Evolutionary conservation across 2,797 vertebrate species (phyloP).

Genomic region (Ctenosaura bakeri): DNA sequence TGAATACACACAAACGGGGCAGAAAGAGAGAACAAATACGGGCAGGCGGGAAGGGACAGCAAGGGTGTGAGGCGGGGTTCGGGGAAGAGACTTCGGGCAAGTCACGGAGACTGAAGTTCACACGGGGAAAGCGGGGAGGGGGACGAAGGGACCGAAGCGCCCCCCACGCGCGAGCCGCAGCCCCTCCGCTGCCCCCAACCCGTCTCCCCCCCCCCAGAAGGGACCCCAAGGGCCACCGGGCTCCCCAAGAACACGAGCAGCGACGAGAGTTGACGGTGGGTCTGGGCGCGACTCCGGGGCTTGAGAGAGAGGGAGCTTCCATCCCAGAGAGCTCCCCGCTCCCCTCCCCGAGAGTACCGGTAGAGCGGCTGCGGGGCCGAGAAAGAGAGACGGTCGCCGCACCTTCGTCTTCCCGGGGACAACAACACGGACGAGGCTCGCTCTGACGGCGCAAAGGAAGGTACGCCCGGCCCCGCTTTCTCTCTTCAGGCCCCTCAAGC

Average conservation of each 20-base stretch:
- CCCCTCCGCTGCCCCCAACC: too few relatives aligned
- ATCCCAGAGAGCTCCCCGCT: neutral
- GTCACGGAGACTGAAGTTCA: neutral
- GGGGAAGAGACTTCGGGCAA: neutral
- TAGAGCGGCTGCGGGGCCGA: slow-evolving; percentile 45
- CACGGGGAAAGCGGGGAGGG: neutral
- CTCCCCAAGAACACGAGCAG: neutral
- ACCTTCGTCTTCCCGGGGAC: neutral
- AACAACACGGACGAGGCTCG: slow-evolving; percentile 26
- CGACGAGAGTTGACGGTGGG: neutral
- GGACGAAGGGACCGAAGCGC: neutral
- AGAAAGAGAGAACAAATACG: neutral
- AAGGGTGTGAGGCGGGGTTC: neutral
- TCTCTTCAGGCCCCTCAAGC: neutral
- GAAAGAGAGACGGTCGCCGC: slow-evolving; percentile 11
- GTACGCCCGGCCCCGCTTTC: slow-evolving; percentile 33
- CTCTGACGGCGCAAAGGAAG: neutral
- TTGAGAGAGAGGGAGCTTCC: too few relatives aligned
- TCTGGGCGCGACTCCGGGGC: neutral
- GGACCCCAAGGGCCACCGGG: neutral
- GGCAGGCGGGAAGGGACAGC: slow-evolving; percentile 8
- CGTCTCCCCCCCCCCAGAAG: neutral
- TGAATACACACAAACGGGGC: neutral
- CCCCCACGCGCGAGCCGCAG: neutral
- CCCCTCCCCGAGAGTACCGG: slow-evolving; percentile 55